Conservation (phyloP, 2,797 vertebrate genomes). For the Neopelma chrysocephalum region DNA sequence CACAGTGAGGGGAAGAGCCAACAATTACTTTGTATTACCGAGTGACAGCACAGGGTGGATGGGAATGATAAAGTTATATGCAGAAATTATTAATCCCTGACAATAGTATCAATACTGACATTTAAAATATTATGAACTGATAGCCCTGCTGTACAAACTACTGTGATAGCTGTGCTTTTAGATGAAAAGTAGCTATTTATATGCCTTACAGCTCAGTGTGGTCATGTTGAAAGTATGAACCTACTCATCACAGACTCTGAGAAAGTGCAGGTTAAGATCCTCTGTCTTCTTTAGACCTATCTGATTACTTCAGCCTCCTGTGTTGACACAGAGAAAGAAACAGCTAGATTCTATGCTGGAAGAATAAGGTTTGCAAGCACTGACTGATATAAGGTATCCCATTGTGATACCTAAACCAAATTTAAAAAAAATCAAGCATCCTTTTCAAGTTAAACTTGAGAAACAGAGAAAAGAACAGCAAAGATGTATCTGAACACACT, state of each 20-base stretch:
- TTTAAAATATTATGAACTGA: slow-evolving; percentile 49
- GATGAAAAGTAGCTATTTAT: slow-evolving; percentile 49
- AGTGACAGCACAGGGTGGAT: background rate
- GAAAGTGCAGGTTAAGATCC: slow-evolving; percentile 25
- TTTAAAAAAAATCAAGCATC: slow-evolving; percentile 74
- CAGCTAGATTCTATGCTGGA: slow-evolving; percentile 60
- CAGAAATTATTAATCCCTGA: slow-evolving; percentile 43
- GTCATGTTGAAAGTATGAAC: slow-evolving; percentile 44
- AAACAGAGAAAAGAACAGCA: slow-evolving; percentile 74
- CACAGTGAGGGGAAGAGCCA: background rate
- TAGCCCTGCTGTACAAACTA: slow-evolving; percentile 11
- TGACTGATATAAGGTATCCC: slow-evolving; percentile 65
- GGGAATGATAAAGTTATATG: background rate
- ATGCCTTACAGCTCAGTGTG: background rate
- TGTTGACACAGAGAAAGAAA: slow-evolving; percentile 71
- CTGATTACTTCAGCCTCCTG: slow-evolving; percentile 68
- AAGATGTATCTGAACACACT: slow-evolving; percentile 77
- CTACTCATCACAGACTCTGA: slow-evolving; percentile 41
- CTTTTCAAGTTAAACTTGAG: slow-evolving; percentile 78
- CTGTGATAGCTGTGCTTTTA: slow-evolving; percentile 46
- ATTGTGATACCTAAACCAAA: slow-evolving; percentile 73
- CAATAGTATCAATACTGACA: slow-evolving; percentile 24
- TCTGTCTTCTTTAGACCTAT: slow-evolving; percentile 13
- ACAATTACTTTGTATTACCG: background rate
- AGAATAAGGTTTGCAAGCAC: slow-evolving; percentile 61